phyloP scores from a whole-genome alignment of 2,888 invertebrate genomes.

The Hydrotaea cyrtoneurina region DNA sequence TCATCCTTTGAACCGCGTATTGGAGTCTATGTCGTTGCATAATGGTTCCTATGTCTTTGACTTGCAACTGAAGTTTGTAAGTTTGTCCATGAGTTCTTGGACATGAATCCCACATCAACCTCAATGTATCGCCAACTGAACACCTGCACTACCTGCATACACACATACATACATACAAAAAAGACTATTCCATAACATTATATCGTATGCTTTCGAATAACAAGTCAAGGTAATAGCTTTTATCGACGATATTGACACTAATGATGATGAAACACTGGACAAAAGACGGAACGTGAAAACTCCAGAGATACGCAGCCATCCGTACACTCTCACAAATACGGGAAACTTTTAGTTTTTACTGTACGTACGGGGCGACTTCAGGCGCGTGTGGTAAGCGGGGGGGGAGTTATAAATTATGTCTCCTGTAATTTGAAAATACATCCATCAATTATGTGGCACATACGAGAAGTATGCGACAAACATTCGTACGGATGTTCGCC shows the following conservation, averaged over 20 bases:
- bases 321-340: background rate
- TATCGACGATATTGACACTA: constrained; percentile 16
- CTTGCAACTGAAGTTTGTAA: too few species aligned
- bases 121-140: too few species aligned
- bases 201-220: too few species aligned
- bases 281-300: background rate
- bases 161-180: too few species aligned
- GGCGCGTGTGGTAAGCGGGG: background rate
- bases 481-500: too few species aligned
- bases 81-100: too few species aligned
- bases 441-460: constrained; percentile 53
- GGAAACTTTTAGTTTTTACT: background rate
- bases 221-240: background rate
- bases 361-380: background rate
- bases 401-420: constrained; percentile 44
- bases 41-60: too few species aligned
- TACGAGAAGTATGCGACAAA: background rate
- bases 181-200: too few species aligned
- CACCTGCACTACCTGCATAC: too few species aligned
- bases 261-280: background rate
- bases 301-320: background rate
- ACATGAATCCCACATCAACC: too few species aligned
- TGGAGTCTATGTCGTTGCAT: too few species aligned
- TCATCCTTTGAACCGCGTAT: too few species aligned
- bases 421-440: constrained; percentile 44